These are phyloP conservation scores for Alcedo atthis DNA, from an alignment of 2,797 vertebrate species.

Conservation along the genomic window DNA sequence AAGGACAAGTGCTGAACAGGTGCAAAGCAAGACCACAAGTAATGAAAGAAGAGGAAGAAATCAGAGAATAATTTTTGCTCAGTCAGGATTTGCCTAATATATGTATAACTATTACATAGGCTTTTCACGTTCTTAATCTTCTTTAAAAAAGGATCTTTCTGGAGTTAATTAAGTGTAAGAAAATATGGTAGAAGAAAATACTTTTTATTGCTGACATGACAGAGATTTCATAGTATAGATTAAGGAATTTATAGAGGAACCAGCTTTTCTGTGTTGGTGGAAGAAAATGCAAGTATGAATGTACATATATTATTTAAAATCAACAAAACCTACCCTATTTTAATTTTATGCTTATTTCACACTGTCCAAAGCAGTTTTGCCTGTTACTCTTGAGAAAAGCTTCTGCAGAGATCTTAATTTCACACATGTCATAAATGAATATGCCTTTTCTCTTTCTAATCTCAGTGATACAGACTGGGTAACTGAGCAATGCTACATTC, in stretches of 20 bases:
- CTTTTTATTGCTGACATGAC: neutral
- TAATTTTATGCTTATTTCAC: neutral
- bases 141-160: neutral
- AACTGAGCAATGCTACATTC: neutral
- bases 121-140: neutral
- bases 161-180: neutral
- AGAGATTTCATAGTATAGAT: neutral
- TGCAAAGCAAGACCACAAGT: slow-evolving; percentile 36
- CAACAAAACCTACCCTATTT: fast-evolving
- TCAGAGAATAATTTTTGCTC: slow-evolving; percentile 20
- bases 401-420: neutral
- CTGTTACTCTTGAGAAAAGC: neutral
- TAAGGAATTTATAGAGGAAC: neutral
- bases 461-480: neutral
- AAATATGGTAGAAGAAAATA: neutral
- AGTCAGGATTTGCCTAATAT: neutral
- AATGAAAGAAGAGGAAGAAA: slow-evolving; percentile 32
- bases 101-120: neutral
- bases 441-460: neutral
- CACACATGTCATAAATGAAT: neutral
- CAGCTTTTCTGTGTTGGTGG: neutral
- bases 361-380: neutral
- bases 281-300: neutral
- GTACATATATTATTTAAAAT: neutral
- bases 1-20: slow-evolving; percentile 37